Conservation (phyloP, 2,113 vertebrate genomes). For the Cavia porcellus region DNA sequence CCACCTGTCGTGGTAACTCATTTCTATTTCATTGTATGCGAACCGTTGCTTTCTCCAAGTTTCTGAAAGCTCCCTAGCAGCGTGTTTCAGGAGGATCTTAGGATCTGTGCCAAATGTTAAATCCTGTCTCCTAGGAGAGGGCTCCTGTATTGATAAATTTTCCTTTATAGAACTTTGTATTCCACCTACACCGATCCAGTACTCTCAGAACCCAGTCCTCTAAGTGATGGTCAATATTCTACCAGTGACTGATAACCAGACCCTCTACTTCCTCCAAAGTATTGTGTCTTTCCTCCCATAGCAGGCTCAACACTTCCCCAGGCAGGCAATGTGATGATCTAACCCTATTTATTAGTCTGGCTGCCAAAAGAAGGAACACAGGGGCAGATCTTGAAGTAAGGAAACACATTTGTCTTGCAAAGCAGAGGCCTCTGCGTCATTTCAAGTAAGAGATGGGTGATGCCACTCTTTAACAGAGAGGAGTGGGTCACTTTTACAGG, state of each 20-base stretch:
- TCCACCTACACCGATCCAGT: background rate
- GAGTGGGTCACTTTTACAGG: background rate
- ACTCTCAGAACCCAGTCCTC: background rate
- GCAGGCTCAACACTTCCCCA: background rate
- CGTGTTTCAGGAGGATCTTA: background rate
- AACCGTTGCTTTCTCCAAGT: background rate
- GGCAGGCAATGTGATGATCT: background rate
- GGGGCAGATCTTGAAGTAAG: background rate
- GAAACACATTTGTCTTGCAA: background rate
- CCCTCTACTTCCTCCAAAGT: background rate
- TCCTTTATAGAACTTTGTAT: background rate
- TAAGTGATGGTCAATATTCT: background rate
- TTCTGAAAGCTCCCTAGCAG: background rate
- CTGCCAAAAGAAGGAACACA: slow-evolving; percentile 3
- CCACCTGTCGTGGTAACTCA: background rate
- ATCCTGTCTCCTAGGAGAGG: background rate
- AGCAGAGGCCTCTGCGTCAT: background rate
- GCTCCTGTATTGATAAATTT: background rate
- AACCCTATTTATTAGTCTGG: slow-evolving; percentile 34
- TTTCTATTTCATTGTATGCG: slow-evolving; percentile 23
- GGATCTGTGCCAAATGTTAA: slow-evolving; percentile 10
- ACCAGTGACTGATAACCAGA: background rate
- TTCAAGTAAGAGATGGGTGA: background rate
- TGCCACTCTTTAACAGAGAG: background rate
- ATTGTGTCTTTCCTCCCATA: background rate